Percentiles rank a stretch among this genome's conserved stretches.
Conservation (phyloP, 2,888 invertebrate species). For the Pollenia griseotomentosa region DNA sequence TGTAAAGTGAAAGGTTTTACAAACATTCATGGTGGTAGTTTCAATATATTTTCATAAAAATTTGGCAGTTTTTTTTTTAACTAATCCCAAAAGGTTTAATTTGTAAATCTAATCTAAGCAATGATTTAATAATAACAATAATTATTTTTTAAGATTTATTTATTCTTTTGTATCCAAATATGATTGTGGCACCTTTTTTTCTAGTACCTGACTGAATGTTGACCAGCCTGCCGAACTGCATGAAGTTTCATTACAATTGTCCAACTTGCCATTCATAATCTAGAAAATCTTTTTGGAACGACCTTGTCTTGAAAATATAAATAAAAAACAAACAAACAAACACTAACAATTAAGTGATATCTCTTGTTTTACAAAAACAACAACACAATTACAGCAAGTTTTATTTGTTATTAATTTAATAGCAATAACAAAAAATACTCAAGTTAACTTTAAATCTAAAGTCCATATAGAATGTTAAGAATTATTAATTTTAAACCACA, state of each 20-base stretch:
- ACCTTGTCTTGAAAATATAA: conserved; percentile 59
- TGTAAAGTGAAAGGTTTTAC: conserved; percentile 35
- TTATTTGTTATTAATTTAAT: conserved; percentile 51
- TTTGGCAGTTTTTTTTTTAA: no score
- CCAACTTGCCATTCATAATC: conserved; percentile 43
- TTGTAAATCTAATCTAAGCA: background rate
- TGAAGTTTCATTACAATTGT: conserved; percentile 26
- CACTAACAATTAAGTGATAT: conserved; percentile 63
- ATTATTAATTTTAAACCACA: conserved; percentile 59
- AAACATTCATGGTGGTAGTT: background rate
- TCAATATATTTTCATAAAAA: no score
- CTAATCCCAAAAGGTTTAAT: background rate
- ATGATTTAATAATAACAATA: conserved; percentile 36
- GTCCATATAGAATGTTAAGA: conserved; percentile 44
- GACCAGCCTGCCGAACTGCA: background rate
- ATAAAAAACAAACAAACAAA: conserved; percentile 29
- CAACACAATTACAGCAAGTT: conserved; percentile 31
- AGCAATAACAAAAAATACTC: conserved; percentile 26
- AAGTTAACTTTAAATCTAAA: conserved; percentile 20
- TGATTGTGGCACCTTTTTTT: conserved; percentile 37
- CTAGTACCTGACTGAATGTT: background rate
- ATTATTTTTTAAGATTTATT: conserved; percentile 18
- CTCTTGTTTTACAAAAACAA: conserved; percentile 48
- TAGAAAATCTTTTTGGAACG: conserved; percentile 65
- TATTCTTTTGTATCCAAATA: conserved; percentile 15